Evolutionary conservation across 2,797 vertebrate species (phyloP), one percentile per base, ranked within the genome.

Genomic region (Ara ararauna): DNA sequence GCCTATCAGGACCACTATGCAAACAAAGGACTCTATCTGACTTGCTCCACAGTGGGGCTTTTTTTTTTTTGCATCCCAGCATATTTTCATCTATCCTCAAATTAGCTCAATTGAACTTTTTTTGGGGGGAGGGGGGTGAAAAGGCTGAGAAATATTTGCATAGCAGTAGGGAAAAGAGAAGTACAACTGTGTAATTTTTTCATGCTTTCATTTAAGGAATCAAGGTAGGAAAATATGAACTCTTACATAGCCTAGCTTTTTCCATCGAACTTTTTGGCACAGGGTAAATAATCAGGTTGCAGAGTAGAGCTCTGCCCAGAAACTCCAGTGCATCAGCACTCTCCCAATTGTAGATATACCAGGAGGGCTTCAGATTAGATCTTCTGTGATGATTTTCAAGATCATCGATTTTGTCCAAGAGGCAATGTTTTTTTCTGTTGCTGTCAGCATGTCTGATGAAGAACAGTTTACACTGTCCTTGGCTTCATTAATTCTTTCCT

Each of bases 401-500:
- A 96, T 94, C 89, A 97, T 96, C 2, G 26, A 90, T 96, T 96
- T 96, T 75, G 50, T 87, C 70, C 70, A 83, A 77, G 62, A 94
- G 29, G n/a, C 47, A 65, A 83, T 62, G 67, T 22, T 22, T 75
- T 81, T 84, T 87, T 86, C 70, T 89, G 87, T 88, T 90, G 73
- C 53, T 90, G 92, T 96, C 96, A 94, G 94, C 94, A 87, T 88
- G 79, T 48, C 67, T 88, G 56, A 79, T 87, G 76, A 94, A 90
- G 84, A 89, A 24, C 67, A 65, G 84, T 76, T 95, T 94, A 92
- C 82, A 81, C 72, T 92, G 79, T 87, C 94, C 87, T 97, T 96
- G 89, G 85, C 56, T 94, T 87, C 92, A 87, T 92, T 89, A 95
- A 89, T 96, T 96, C 71, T 87, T 95, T 94, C 68, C 60, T 92